Evolutionary conservation across 2,113 vertebrate species (phyloP).

Genomic region (Leptodactylus fuscus): DNA sequence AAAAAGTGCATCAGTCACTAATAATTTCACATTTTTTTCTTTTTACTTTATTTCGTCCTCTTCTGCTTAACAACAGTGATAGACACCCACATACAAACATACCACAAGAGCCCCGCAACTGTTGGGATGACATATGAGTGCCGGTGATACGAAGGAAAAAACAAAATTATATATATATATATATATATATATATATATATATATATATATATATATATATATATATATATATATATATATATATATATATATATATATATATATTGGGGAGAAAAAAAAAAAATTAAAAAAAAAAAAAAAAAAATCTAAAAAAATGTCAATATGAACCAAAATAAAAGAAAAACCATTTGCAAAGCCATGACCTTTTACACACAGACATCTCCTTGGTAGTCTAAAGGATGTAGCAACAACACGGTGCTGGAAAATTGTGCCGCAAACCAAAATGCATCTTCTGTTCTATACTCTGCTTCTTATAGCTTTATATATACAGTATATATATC

Average conservation of each 20-base stretch:
- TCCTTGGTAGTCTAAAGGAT: constrained; percentile 13
- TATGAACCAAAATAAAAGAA: background rate
- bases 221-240: too few relatives aligned
- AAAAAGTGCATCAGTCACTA: background rate
- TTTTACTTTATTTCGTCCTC: constrained; percentile 46
- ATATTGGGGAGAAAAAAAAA: background rate
- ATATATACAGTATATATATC: constrained; percentile 39
- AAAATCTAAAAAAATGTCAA: background rate
- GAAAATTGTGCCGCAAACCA: constrained; percentile 41
- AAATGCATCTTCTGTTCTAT: constrained; percentile 25
- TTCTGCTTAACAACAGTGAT: constrained; percentile 57
- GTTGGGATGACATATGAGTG: constrained; percentile 25
- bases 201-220: too few relatives aligned
- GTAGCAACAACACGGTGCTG: constrained; percentile 17
- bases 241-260: too few relatives aligned
- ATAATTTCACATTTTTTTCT: constrained; percentile 26
- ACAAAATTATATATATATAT: too few relatives aligned
- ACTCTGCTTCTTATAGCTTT: constrained; percentile 25
- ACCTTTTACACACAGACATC: constrained; percentile 35
- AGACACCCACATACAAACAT: constrained; percentile 52
- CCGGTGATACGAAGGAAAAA: background rate
- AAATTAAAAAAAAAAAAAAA: background rate
- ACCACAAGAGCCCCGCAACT: constrained; percentile 53
- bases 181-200: too few relatives aligned
- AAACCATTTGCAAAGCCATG: constrained; percentile 43